phyloP scores from a whole-genome alignment of 2,797 vertebrate species.

The Odontamblyopus lacepedii region DNA sequence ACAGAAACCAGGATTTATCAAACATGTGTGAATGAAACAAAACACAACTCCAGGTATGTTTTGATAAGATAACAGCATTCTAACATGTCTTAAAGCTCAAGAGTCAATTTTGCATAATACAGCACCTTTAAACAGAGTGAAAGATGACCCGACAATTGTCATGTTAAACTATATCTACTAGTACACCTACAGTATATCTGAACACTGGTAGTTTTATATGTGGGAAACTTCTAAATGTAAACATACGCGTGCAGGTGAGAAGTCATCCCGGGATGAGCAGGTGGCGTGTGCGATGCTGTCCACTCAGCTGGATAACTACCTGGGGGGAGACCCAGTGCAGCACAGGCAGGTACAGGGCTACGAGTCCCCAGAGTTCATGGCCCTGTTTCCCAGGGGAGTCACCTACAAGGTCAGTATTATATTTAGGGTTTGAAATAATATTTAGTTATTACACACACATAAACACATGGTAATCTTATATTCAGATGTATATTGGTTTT shows the following conservation, averaged over 20 bases:
- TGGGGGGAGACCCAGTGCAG: slow-evolving; percentile 85
- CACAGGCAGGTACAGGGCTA: slow-evolving; percentile 88
- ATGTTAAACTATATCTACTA: too few relatives aligned
- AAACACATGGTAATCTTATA: background rate
- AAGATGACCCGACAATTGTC: too few relatives aligned
- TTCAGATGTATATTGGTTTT: background rate
- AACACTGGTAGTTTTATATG: background rate
- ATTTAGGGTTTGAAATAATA: background rate
- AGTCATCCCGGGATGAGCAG: slow-evolving; percentile 86
- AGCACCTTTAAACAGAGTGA: too few relatives aligned
- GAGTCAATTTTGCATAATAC: too few relatives aligned
- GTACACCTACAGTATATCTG: background rate
- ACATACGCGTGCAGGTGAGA: slow-evolving; percentile 75
- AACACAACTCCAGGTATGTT: too few relatives aligned
- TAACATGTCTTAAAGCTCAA: too few relatives aligned
- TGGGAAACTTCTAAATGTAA: background rate
- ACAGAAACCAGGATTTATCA: too few relatives aligned
- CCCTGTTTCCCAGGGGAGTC: slow-evolving; percentile 85
- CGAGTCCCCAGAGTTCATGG: slow-evolving; percentile 86
- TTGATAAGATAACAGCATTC: too few relatives aligned
- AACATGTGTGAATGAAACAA: too few relatives aligned
- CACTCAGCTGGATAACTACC: slow-evolving; percentile 85
- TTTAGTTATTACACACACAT: too few relatives aligned
- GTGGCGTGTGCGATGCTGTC: slow-evolving; percentile 88
- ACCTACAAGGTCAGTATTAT: slow-evolving; percentile 85